phyloP scores from a whole-genome alignment of 2,888 invertebrate species.

The Campoplex nolae region DNA sequence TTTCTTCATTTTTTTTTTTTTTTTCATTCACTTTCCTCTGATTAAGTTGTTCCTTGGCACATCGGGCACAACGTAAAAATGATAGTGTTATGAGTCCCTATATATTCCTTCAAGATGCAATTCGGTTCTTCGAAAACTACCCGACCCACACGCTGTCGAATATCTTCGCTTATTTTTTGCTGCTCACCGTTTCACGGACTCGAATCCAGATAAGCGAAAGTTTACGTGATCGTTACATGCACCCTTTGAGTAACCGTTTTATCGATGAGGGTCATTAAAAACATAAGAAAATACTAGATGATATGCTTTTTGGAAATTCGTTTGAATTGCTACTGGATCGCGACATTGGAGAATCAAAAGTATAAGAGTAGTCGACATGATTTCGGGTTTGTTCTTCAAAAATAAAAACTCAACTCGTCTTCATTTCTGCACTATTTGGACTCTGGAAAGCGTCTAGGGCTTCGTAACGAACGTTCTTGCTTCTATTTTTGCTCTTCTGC shows the following conservation, averaged over 20 bases:
- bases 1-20: not conserved
- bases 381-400: not conserved
- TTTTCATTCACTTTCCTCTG: too few species aligned
- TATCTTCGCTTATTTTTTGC: not conserved
- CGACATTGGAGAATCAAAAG: not conserved
- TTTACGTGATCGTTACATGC: too few species aligned
- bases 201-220: not conserved
- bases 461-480: slow-evolving; percentile 60
- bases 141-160: not conserved
- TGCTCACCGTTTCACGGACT: not conserved
- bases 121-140: not conserved
- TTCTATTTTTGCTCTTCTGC: slow-evolving; percentile 42
- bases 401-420: not conserved
- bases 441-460: slow-evolving; percentile 39
- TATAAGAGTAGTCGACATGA: not conserved
- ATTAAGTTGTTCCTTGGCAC: too few species aligned
- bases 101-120: not conserved
- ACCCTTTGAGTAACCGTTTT: too few species aligned
- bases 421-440: not conserved
- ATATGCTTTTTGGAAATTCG: too few species aligned
- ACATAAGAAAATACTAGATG: too few species aligned
- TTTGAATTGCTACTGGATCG: not conserved
- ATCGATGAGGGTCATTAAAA: too few species aligned
- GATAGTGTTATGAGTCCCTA: not conserved
- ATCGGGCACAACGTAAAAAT: not conserved